Conservation (phyloP, 92 coral and sea anemone species). For the Isaurus tuberculatus region DNA sequence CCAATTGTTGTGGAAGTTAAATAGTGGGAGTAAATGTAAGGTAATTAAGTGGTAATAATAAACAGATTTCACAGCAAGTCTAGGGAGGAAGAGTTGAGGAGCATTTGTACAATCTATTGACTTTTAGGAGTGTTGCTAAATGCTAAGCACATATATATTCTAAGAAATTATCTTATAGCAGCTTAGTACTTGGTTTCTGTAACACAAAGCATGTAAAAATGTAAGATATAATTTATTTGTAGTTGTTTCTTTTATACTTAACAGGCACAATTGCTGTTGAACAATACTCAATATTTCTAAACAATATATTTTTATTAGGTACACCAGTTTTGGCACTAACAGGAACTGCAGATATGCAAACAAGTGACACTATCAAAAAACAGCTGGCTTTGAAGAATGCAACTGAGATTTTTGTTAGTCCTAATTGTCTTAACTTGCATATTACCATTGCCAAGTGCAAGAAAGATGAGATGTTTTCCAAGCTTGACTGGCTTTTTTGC, state of each 20-base stretch:
- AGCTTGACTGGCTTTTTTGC: slow-evolving; percentile 57
- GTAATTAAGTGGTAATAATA: not conserved
- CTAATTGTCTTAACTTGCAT: slow-evolving; percentile 51
- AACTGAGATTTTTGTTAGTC: slow-evolving; percentile 45
- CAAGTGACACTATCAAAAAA: slow-evolving; percentile 4
- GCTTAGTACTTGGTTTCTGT: not conserved
- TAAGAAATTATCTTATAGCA: not conserved
- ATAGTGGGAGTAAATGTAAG: too few relatives aligned
- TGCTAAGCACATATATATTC: not conserved
- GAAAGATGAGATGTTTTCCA: slow-evolving; percentile 12
- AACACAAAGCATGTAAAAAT: not conserved
- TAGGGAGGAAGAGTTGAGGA: too few relatives aligned
- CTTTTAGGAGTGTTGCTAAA: not conserved
- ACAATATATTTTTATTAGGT: slow-evolving; percentile 18
- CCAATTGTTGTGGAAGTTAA: too few relatives aligned
- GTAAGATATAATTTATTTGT: too few relatives aligned
- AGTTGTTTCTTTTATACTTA: not conserved
- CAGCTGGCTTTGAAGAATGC: slow-evolving; percentile 35
- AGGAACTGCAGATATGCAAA: slow-evolving; percentile 26
- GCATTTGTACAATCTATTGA: not conserved
- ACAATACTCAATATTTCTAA: not conserved
- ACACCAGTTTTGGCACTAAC: slow-evolving; percentile 37
- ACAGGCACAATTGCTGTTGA: not conserved
- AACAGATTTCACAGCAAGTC: too few relatives aligned
- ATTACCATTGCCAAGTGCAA: slow-evolving; percentile 44